Percentiles rank a stretch among this genome's conserved stretches.
Evolutionary conservation across 92 coral and sea anemone species (phyloP).

Genomic region (Porites lobata): DNA sequence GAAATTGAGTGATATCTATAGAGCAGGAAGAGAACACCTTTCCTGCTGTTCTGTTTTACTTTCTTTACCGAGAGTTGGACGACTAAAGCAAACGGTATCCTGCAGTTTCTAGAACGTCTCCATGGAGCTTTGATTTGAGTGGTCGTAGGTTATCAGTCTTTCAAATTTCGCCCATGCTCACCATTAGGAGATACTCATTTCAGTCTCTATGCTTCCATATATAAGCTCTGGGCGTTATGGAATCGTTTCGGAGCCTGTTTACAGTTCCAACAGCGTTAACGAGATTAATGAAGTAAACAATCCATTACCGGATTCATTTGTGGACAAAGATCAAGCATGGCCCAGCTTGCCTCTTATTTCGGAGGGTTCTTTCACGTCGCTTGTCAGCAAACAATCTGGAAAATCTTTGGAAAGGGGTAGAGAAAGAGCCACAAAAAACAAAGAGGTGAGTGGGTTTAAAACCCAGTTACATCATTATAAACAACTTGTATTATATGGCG

Average conservation of each 20-base stretch:
- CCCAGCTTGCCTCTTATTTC: slow-evolving; percentile 79
- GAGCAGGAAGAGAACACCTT: too few species aligned
- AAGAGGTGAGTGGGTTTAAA: slow-evolving; percentile 3
- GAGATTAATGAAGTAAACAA: slow-evolving; percentile 13
- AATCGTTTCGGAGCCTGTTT: slow-evolving; percentile 24
- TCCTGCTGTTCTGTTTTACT: too few species aligned
- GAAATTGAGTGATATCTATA: too few species aligned
- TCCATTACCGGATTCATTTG: slow-evolving; percentile 14
- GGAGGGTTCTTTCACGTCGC: slow-evolving; percentile 79
- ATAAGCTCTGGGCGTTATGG: slow-evolving; percentile 34
- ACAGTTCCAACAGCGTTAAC: slow-evolving; percentile 11
- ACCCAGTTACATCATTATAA: background rate
- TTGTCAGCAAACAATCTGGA: slow-evolving; percentile 66
- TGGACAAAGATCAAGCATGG: slow-evolving; percentile 32
- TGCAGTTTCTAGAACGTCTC: background rate
- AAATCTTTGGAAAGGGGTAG: slow-evolving; percentile 19
- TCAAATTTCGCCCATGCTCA: background rate
- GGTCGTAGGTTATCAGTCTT: background rate
- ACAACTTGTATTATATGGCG: background rate
- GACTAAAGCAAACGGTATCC: too few species aligned
- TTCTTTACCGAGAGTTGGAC: too few species aligned
- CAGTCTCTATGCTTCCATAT: slow-evolving; percentile 43
- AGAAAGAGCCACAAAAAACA: background rate
- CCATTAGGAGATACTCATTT: background rate
- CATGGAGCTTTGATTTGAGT: background rate